These are phyloP conservation scores for Nymphicus hollandicus DNA, from an alignment of 2,113 vertebrate species.

Conservation along the genomic window DNA sequence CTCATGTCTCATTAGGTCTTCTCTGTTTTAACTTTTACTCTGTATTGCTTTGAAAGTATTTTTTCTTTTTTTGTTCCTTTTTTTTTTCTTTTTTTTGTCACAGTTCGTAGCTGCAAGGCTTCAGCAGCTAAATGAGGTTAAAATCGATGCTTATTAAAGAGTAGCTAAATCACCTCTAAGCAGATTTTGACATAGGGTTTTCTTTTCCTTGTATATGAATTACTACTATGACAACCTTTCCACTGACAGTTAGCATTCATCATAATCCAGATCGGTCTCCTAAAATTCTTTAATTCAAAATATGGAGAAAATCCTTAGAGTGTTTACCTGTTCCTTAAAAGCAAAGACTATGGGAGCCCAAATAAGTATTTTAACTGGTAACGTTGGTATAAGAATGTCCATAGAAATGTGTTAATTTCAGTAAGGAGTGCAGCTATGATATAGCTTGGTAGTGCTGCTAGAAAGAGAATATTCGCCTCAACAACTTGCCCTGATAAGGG, in stretches of 20 bases:
- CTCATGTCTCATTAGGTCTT: slow-evolving; percentile 64
- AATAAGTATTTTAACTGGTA: slow-evolving; percentile 35
- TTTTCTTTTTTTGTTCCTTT: not conserved
- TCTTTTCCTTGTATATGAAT: not conserved
- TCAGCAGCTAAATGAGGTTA: slow-evolving; percentile 61
- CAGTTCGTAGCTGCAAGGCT: slow-evolving; percentile 70
- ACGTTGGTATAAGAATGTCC: slow-evolving; percentile 55
- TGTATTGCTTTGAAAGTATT: slow-evolving; percentile 80
- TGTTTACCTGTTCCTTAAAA: slow-evolving; percentile 59
- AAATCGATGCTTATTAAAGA: slow-evolving; percentile 67
- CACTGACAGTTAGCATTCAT: not conserved
- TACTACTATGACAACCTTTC: slow-evolving; percentile 28
- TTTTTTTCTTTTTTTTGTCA: slow-evolving; percentile 60
- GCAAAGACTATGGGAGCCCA: slow-evolving; percentile 58
- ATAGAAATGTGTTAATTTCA: slow-evolving; percentile 66
- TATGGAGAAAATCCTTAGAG: slow-evolving; percentile 44
- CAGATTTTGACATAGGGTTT: slow-evolving; percentile 6
- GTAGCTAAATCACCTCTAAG: slow-evolving; percentile 59
- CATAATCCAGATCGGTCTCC: slow-evolving; percentile 6
- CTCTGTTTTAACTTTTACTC: slow-evolving; percentile 59
- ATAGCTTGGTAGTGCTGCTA: slow-evolving; percentile 69
- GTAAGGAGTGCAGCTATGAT: slow-evolving; percentile 63
- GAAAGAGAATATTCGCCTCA: slow-evolving; percentile 77
- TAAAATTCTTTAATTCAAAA: slow-evolving; percentile 23
- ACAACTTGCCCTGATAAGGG: slow-evolving; percentile 75